Evolutionary conservation across 2,888 invertebrate species (phyloP).

Genomic region (Drosophila helvetica): DNA sequence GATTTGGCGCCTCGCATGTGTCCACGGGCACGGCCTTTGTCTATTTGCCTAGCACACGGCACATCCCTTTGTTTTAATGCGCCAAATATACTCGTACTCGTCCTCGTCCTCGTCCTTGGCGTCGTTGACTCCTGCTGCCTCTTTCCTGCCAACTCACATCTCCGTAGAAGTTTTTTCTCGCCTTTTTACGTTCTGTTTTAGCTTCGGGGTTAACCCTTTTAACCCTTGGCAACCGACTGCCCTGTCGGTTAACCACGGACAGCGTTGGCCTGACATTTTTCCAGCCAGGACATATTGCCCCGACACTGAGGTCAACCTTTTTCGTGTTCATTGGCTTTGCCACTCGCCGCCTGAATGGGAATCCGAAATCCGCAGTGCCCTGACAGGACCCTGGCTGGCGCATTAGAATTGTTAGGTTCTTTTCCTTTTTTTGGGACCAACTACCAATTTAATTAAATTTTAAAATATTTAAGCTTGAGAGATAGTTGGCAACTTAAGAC

Average conservation of each 20-base stretch:
- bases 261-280: constrained; percentile 60
- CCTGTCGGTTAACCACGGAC: constrained; percentile 70
- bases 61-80: constrained; percentile 73
- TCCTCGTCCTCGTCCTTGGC: constrained; percentile 39
- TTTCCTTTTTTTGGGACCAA: background rate
- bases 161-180: constrained; percentile 14
- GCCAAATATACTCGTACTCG: constrained; percentile 73
- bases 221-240: constrained; percentile 67
- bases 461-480: background rate
- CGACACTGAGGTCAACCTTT: constrained; percentile 76
- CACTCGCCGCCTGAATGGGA: background rate
- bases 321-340: constrained; percentile 67
- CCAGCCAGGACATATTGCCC: constrained; percentile 64
- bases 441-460: background rate
- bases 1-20: constrained; percentile 74
- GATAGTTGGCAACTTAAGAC: background rate
- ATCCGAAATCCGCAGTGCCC: constrained; percentile 8
- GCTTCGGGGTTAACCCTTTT: constrained; percentile 72
- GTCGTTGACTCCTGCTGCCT: constrained; percentile 20
- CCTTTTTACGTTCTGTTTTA: constrained; percentile 51
- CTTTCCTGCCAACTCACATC: constrained; percentile 29
- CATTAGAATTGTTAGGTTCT: background rate
- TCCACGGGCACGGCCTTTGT: constrained; percentile 60
- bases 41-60: constrained; percentile 73
- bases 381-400: background rate